These are phyloP conservation scores for Mustelus asterias DNA, from an alignment of 2,113 vertebrate genomes.

Conservation along the genomic window DNA sequence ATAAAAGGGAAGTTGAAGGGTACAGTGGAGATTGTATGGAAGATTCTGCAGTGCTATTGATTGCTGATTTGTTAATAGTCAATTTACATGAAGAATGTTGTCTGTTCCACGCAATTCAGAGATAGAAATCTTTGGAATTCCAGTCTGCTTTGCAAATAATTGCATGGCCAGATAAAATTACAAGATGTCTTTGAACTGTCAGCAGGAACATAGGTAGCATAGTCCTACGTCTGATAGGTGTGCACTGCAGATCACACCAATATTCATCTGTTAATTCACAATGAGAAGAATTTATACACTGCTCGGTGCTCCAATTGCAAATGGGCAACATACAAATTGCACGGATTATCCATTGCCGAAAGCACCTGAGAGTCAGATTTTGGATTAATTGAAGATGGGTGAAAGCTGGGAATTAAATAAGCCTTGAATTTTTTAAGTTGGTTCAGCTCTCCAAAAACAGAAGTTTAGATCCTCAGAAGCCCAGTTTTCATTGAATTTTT, in stretches of 20 bases:
- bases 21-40: conserved; percentile 17
- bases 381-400: not conserved
- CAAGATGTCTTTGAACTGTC: not conserved
- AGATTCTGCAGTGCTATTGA: conserved; percentile 36
- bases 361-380: not conserved
- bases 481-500: not conserved
- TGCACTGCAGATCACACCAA: not conserved
- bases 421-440: not conserved
- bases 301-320: not conserved
- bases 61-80: conserved; percentile 27
- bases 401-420: not conserved
- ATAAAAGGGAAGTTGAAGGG: conserved; percentile 32
- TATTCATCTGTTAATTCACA: not conserved
- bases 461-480: not conserved
- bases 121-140: not conserved
- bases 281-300: not conserved
- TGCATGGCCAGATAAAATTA: not conserved
- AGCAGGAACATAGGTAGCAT: not conserved
- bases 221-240: not conserved
- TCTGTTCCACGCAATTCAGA: not conserved
- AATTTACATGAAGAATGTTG: conserved; percentile 33
- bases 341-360: not conserved
- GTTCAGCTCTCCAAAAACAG: not conserved
- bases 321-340: not conserved
- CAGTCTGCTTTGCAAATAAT: not conserved